A percentile compares a stretch with the other conserved stretches of the same genome.
These are phyloP conservation scores for Pelobates fuscus DNA, from an alignment of 2,113 vertebrate genomes.

Conservation along the genomic window DNA sequence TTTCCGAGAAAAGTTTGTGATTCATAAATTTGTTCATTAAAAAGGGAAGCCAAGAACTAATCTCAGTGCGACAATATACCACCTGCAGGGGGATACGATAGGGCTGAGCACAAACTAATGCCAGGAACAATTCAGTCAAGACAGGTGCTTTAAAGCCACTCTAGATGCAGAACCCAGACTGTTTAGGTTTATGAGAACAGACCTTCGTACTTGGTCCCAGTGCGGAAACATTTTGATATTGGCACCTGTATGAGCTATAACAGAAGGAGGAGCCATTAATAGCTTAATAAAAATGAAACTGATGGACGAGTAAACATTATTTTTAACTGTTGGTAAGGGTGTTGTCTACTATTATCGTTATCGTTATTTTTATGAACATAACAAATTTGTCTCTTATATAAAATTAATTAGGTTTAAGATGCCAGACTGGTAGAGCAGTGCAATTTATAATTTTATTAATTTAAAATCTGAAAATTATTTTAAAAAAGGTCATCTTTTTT, in stretches of 20 bases:
- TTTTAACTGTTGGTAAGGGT: no score
- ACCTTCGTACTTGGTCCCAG: constrained; percentile 3
- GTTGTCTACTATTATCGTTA: not conserved
- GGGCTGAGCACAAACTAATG: constrained; percentile 4
- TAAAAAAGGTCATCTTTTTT: not conserved
- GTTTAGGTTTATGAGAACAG: not conserved
- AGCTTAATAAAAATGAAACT: not conserved
- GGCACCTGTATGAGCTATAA: not conserved
- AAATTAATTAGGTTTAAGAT: not conserved
- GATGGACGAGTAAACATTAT: not conserved
- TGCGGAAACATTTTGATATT: not conserved
- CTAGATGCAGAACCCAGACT: not conserved
- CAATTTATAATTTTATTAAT: not conserved
- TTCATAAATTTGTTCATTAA: constrained; percentile 31
- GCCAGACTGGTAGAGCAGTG: not conserved
- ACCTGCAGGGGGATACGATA: constrained; percentile 28
- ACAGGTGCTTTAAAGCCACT: constrained; percentile 29
- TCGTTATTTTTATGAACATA: not conserved
- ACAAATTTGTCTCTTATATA: not conserved
- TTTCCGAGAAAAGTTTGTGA: constrained; percentile 25
- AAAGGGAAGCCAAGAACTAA: constrained; percentile 17
- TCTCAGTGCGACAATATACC: constrained; percentile 33
- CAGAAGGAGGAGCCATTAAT: not conserved
- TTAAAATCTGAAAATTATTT: not conserved
- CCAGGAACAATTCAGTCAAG: constrained; percentile 31